Conservation (phyloP, 92 coral and sea anemone species). For the Phenganax subtilis region DNA sequence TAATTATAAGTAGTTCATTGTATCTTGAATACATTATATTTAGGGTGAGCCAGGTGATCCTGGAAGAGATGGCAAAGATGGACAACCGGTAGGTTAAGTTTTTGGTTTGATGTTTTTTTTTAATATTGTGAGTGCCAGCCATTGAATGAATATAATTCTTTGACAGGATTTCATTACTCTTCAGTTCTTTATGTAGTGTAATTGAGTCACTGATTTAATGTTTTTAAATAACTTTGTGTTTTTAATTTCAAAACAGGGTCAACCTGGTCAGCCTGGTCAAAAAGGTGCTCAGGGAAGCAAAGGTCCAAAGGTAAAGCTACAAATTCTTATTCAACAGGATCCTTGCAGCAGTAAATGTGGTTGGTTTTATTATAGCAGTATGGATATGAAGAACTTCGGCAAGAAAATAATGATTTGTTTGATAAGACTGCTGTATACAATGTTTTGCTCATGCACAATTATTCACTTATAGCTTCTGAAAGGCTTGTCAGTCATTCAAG, state of each 20-base stretch:
- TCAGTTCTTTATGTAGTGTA: neutral
- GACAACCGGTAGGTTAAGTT: neutral
- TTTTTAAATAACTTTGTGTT: neutral
- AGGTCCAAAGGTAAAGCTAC: slow-evolving; percentile 20
- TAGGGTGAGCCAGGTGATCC: slow-evolving; percentile 25
- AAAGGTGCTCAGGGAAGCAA: slow-evolving; percentile 10
- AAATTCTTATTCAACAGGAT: neutral
- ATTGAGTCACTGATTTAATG: neutral
- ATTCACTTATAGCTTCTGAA: too few relatives aligned
- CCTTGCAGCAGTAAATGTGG: neutral
- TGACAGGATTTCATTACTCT: neutral
- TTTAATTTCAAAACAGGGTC: slow-evolving; percentile 9
- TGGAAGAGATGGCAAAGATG: slow-evolving; percentile 14
- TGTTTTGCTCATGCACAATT: too few relatives aligned
- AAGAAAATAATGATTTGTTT: too few relatives aligned
- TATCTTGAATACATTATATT: neutral
- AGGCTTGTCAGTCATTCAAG: too few relatives aligned
- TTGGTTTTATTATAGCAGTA: neutral
- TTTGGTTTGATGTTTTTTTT: neutral
- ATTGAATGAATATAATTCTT: too few relatives aligned
- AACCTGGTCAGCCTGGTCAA: slow-evolving; percentile 13
- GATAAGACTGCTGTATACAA: too few relatives aligned
- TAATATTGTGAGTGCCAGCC: too few relatives aligned
- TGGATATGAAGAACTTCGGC: neutral
- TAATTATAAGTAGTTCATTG: too few relatives aligned